A percentile compares a stretch with the other conserved stretches of the same genome.
phyloP scores from a whole-genome alignment of 2,113 vertebrate species.

The Trogon surrucura region DNA sequence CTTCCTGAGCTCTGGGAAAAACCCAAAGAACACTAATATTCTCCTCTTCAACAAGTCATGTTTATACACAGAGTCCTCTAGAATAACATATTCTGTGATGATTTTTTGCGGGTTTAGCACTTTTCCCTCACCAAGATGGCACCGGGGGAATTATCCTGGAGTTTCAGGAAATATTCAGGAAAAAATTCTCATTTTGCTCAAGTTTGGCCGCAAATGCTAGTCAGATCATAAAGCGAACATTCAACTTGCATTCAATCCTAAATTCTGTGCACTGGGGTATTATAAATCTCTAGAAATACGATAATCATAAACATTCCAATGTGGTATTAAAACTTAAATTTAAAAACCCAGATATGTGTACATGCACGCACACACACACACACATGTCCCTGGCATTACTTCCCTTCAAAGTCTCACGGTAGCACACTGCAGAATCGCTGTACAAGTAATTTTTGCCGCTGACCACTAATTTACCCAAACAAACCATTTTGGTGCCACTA shows the following conservation, averaged over 20 bases:
- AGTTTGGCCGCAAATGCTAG: not conserved
- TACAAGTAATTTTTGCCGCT: not conserved
- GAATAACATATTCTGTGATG: not conserved
- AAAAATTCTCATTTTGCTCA: not conserved
- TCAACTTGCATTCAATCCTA: not conserved
- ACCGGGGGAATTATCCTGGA: no score
- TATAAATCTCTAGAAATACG: not conserved
- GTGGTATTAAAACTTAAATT: not conserved
- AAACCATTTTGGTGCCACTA: conserved; percentile 30
- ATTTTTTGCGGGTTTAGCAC: not conserved
- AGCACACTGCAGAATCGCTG: not conserved
- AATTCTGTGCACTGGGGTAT: not conserved
- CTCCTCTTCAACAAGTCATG: not conserved
- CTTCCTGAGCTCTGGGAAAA: not conserved
- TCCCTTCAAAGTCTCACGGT: not conserved
- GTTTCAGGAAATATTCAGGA: not conserved
- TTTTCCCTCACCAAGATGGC: not conserved
- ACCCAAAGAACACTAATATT: not conserved
- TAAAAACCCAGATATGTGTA: not conserved
- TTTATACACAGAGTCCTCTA: not conserved
- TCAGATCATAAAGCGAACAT: not conserved
- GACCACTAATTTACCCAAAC: not conserved
- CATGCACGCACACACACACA: not conserved
- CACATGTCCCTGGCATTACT: not conserved
- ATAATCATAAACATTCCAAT: not conserved